Evolutionary conservation across 2,888 invertebrate genomes (phyloP), one percentile per base, ranked within the genome.

Genomic region (Aleiodes testaceus): DNA sequence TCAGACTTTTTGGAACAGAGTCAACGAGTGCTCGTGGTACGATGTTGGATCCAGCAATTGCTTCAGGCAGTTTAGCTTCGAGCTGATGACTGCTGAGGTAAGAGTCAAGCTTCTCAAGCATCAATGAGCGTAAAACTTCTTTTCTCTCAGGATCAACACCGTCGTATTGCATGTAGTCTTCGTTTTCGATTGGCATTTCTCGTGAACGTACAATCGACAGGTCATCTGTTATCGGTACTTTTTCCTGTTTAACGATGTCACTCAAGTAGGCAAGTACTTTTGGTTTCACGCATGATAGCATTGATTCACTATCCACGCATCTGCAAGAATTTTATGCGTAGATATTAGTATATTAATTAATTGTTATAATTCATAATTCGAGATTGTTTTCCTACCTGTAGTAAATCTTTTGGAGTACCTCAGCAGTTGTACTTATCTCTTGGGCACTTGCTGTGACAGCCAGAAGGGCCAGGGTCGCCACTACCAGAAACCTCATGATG

Each of bases 81-180:
- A 95, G 86, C n/a, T 92, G 91, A 86, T 95, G 95, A 22, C 92
- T 92, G 80, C 93, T 91, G 69, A 96, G 87, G 85, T 94, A 96
- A 68, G 90, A 87, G 80, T 95, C 95, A 75, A 95, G 91, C 84
- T 90, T 90, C 79, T 95, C 93, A 76, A 95, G 90, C 81, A 94
- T 90, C 75, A 91, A 87, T 9, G 85, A 83, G 11, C 85, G 80
- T n/a, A 86, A 72, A 12, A 86, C 80, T 55, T 88, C 86, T 44
- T 81, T 82, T 61, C 89, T 88, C 3, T 79, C 74, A 0, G 83
- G 83, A 59, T 87, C 84, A 3, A 79, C 75, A 2, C 80, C 70
- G 49, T 80, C 82, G 70, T 85, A 84, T 18, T 81, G 79, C 14
- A 78, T 63, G 47, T 80, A 79, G 44, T 82, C 83, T 30, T 91